Base-by-base conservation (phyloP, 2,797 vertebrate species). In the Oceanodroma leucorhoa region DNA sequence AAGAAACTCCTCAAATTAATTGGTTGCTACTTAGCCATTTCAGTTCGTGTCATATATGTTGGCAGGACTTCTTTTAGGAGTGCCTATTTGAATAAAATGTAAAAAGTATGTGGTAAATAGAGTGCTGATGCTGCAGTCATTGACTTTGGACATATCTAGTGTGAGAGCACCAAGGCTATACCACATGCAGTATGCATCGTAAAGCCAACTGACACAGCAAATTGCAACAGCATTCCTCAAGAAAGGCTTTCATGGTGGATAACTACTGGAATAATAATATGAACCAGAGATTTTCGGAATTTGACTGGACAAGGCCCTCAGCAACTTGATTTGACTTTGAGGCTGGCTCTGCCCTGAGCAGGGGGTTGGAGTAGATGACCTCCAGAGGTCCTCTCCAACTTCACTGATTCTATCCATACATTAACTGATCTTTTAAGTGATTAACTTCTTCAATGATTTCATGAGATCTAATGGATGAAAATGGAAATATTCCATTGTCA, bases 71-170 rank as follows among this genome's bases (percentile, higher is more conserved):
- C 48, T 72, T 87, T 77, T 53, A 66, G 43, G 29, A 64, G 14
- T 50, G 11, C 2, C 27, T 77, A 5, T 60, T 51, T 62, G 43
- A 92, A 73, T 40, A 29, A 87, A 83, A n/a, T 30, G 27, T 11
- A 29, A 65, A 61, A 58, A 8, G 6, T 55, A 12, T 0, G 0
- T 66, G 24, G 20, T 61, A 38, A 66, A 34, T 3, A 30, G 51
- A 43, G 24, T 12, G 19, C 29, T 87, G 60, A 55, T 24, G 38
- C 65, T 66, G 32, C 26, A 22, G 65, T 50, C 30, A 6, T 7
- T 82, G 70, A 14, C 43, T 82, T 82, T 22, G 51, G 10, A 61
- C 2, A 2, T 26, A 14, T 18, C 12, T 26, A 18, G 10, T 14
- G 30, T 58, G 55, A 86, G 54, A 91, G 17, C 19, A 66, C 14